These are phyloP conservation scores for Apeira syringaria DNA, from an alignment of 2,888 invertebrate species.

Conservation along the genomic window DNA sequence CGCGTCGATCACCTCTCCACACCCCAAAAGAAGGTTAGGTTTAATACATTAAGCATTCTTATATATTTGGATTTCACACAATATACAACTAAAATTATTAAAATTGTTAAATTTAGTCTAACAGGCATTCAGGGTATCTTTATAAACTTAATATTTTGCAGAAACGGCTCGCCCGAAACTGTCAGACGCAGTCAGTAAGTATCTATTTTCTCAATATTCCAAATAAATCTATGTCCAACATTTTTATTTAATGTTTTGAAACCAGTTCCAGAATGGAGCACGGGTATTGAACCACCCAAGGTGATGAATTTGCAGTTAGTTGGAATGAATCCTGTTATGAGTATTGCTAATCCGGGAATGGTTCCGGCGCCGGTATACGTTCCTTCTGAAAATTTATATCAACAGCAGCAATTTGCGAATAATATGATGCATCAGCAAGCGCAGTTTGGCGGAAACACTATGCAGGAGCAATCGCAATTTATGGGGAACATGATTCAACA, in stretches of 20 bases:
- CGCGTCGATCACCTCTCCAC: conserved; percentile 20
- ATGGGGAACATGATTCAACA: background rate
- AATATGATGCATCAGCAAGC: background rate
- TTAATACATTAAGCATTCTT: background rate
- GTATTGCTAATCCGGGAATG: conserved; percentile 14
- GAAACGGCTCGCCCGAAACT: conserved; percentile 23
- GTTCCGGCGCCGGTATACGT: conserved; percentile 19
- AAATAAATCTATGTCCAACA: background rate
- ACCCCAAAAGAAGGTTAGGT: conserved; percentile 23
- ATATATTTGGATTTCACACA: background rate
- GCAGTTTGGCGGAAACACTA: background rate
- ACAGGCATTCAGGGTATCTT: background rate
- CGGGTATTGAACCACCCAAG: conserved; percentile 37
- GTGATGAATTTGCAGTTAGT: conserved; percentile 32
- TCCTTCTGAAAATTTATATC: background rate
- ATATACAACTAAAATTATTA: background rate
- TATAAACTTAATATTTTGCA: conserved; percentile 25
- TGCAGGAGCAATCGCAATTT: background rate
- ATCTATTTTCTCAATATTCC: conserved; percentile 1
- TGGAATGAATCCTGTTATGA: conserved; percentile 9
- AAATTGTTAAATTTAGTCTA: too few relatives aligned
- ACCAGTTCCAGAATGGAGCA: conserved; percentile 59
- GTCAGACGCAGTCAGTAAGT: conserved; percentile 37
- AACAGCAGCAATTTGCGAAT: background rate
- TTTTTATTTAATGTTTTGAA: conserved; percentile 14